Conservation (phyloP, 1,140 invertebrate genomes). For the Phortica variegata region DNA sequence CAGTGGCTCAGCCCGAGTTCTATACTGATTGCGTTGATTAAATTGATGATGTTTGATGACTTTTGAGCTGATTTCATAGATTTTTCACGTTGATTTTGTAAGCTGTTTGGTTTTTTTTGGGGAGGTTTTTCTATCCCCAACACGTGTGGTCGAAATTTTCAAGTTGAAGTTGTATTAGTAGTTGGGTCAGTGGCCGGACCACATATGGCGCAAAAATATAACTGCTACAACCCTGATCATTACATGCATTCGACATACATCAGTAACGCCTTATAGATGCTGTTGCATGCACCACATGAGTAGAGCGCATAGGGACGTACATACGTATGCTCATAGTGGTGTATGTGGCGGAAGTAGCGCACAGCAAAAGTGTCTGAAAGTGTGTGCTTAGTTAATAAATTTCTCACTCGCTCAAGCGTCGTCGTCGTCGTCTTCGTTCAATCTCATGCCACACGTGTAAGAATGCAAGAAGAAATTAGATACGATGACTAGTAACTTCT, state of each 20-base stretch:
- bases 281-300: neutral
- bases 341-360: too few species aligned
- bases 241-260: constrained; percentile 52
- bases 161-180: neutral
- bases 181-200: constrained; percentile 18
- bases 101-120: too few species aligned
- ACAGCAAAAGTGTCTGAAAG: too few species aligned
- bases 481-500: too few species aligned
- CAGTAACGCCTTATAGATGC: constrained; percentile 30
- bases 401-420: too few species aligned
- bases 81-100: constrained; percentile 10
- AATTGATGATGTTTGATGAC: constrained; percentile 57
- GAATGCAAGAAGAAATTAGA: too few species aligned
- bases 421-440: too few species aligned
- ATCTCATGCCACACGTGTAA: too few species aligned
- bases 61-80: constrained; percentile 52
- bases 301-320: too few species aligned
- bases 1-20: too few species aligned
- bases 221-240: constrained; percentile 41
- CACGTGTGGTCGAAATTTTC: constrained; percentile 7
- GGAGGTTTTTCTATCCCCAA: constrained; percentile 11
- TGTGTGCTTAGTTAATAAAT: too few species aligned
- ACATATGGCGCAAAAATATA: constrained; percentile 39
- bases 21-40: constrained; percentile 39
- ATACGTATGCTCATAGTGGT: too few species aligned